Conservation (phyloP, 2,888 invertebrate genomes). For the Watsonalla binaria region DNA sequence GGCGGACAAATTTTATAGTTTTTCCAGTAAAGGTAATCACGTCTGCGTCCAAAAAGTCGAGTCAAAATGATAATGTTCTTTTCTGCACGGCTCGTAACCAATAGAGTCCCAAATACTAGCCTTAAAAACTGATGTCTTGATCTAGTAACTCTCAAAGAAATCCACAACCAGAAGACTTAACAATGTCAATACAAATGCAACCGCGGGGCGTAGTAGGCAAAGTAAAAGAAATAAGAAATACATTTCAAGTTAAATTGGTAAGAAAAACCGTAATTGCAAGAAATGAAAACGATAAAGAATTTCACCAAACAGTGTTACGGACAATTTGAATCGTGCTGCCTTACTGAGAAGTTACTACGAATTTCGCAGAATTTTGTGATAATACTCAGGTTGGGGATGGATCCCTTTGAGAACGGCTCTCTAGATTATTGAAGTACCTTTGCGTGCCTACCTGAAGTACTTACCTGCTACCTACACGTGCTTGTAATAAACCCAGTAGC, state of each 20-base stretch:
- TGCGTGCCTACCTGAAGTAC: neutral
- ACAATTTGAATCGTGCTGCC: neutral
- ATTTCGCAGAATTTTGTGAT: neutral
- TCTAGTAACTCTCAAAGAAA: no score
- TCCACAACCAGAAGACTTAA: no score
- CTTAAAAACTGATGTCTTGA: no score
- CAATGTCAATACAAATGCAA: no score
- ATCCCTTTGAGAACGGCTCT: neutral
- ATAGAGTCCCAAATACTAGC: no score
- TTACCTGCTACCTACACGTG: neutral
- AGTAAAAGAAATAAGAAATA: neutral
- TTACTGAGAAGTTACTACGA: neutral
- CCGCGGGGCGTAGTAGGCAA: neutral
- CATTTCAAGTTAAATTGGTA: neutral
- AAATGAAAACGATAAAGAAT: neutral
- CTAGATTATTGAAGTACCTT: neutral
- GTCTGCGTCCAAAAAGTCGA: no score
- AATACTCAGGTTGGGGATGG: neutral
- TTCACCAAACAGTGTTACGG: neutral
- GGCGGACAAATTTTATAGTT: no score
- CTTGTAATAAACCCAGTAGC: neutral
- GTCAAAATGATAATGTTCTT: no score
- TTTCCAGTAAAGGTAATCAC: no score
- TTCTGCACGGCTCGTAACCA: no score
- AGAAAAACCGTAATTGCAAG: neutral